Evolutionary conservation across 2,113 vertebrate species (phyloP).

Genomic region (Oreotragus oreotragus): DNA sequence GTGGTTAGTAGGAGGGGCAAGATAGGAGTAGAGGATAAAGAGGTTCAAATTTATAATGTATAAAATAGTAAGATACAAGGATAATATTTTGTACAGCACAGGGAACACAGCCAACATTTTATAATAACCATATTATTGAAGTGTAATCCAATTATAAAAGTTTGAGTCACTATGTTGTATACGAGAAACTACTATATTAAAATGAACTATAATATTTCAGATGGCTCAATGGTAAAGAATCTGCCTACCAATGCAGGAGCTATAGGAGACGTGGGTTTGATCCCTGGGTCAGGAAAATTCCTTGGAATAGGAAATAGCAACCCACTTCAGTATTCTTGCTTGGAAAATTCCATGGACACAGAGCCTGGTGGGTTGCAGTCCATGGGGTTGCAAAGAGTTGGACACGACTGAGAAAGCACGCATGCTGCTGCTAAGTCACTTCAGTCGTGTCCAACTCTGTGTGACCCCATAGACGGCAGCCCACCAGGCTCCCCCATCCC

Average conservation of each 20-base stretch:
- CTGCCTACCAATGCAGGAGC: no score
- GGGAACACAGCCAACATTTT: background rate
- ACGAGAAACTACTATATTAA: background rate
- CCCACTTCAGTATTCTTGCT: background rate
- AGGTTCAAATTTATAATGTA: background rate
- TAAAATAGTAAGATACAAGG: background rate
- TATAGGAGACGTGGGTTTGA: no score
- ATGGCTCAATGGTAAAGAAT: no score
- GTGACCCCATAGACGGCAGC: no score
- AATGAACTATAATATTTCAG: background rate
- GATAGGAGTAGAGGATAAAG: background rate
- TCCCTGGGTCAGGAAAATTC: no score
- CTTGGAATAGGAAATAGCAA: no score
- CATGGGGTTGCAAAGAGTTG: background rate
- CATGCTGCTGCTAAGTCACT: no score
- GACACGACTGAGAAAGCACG: rapidly evolving
- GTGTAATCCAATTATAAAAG: background rate
- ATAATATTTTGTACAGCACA: background rate
- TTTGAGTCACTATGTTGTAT: background rate
- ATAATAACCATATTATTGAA: background rate
- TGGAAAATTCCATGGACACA: background rate
- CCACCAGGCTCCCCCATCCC: no score
- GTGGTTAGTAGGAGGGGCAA: background rate
- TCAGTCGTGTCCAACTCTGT: no score
- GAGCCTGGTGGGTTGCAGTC: background rate